phyloP scores from a whole-genome alignment of 53 echinoderm and acorn worm species.

The Arbacia lixula region DNA sequence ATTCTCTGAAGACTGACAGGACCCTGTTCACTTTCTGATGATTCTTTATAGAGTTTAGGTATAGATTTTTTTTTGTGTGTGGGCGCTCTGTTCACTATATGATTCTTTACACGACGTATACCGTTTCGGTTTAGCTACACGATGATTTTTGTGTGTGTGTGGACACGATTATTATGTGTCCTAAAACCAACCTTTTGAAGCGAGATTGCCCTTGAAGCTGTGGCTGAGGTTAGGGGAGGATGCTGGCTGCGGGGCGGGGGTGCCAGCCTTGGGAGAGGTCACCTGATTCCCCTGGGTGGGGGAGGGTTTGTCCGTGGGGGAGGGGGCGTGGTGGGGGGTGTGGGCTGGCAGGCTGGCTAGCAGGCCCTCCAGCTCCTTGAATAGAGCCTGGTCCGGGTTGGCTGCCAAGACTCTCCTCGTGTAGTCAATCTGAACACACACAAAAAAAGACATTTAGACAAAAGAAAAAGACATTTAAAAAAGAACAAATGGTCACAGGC shows the following conservation, averaged over 20 bases:
- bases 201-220: slow-evolving; percentile 40
- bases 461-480: too few relatives aligned
- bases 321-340: slow-evolving; percentile 15
- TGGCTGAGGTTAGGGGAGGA: slow-evolving; percentile 20
- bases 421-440: slow-evolving; percentile 80
- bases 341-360: slow-evolving; percentile 70
- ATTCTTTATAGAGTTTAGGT: too few relatives aligned
- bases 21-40: too few relatives aligned
- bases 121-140: too few relatives aligned
- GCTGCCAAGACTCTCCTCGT: slow-evolving; percentile 59
- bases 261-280: neutral
- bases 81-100: too few relatives aligned
- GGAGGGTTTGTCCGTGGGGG: slow-evolving; percentile 7
- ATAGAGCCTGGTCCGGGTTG: slow-evolving; percentile 65
- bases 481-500: too few relatives aligned
- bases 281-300: slow-evolving; percentile 34
- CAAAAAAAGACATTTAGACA: too few relatives aligned
- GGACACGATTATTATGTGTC: too few relatives aligned
- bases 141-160: too few relatives aligned
- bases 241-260: neutral
- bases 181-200: slow-evolving; percentile 55
- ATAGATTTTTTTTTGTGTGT: too few relatives aligned
- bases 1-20: too few relatives aligned
- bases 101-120: too few relatives aligned
- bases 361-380: slow-evolving; percentile 76